Base-by-base conservation (phyloP, 2,888 invertebrate genomes). In the Maniola hyperantus region DNA sequence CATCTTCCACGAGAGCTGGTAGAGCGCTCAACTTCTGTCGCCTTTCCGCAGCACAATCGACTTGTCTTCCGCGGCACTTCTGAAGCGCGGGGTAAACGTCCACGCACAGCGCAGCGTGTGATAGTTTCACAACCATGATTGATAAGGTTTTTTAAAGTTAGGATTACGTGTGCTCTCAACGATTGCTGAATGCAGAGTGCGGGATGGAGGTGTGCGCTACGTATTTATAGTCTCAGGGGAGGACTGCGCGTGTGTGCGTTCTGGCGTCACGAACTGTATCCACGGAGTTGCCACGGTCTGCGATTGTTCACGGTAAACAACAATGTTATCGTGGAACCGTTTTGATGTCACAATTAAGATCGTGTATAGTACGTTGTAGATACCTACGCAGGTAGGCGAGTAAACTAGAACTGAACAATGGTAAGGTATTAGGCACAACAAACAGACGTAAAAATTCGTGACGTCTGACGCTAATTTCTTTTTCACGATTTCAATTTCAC, bases 61-160 rank as follows among this genome's bases (percentile, higher is more conserved):
- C 69, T 54, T 74, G 73, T 26, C 76, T 71, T 54, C 74, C 75
- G n/a, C 76, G 74, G n/a, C 73, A 69, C 60, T 78, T 78, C 1
- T 73, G 68, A 57, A 77, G 71, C 44, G 74, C 70, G 44, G 78
- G 78, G 73, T 77, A 78, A 42, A 78, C 77, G 66, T 79, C 78
- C 69, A 74, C 75, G 75, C 75, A 79, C 26, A 78, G 63, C 26
- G 76, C 72, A 70, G 78, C 72, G 68, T 73, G 73, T 50, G 77
- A 73, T 75, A 79, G 73, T 74, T 79, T 79, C 70, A 79, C 76
- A 72, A 79, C 78, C 78, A 79, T 79, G 71, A 53, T 66, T 75
- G 65, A 58, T 72, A 66, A 15, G 46, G 67, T 66, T 51, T 55
- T 54, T 46, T 33, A 2, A 26, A 26, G 26, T 26, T 18, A 42